Evolutionary conservation across 2,113 vertebrate genomes (phyloP), one percentile per base, ranked within the genome.

Genomic region (Actenoides hombroni): DNA sequence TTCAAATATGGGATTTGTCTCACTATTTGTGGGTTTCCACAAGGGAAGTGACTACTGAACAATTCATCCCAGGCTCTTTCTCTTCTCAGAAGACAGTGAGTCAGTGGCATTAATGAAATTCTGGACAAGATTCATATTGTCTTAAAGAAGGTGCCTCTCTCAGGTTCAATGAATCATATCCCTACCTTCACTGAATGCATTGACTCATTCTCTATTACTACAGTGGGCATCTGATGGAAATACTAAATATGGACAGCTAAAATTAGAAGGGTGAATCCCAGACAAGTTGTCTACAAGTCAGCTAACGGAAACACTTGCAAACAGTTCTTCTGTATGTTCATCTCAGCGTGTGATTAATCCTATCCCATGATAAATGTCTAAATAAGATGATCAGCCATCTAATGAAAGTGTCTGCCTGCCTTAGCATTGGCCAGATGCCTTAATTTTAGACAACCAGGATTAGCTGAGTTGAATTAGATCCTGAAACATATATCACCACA

Each of bases 331-430:
- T 35, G 3, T 18, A 24, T 1, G 1, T 53, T 17, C 39, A 53
- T 28, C 26, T 49, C 35, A 53, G 60, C 33, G 5, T 13, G 12
- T 74, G 61, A 60, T 48, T 76, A 79, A 82, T 37, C 28, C n/a
- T 17, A 75, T 51, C 33, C 51, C 16, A 31, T 33, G 23, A 83
- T 19, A 79, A 64, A 68, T 40, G 7, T 39, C 82, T 39, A 68
- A 64, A 81, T 49, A 49, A 63, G 5, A 6, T 33, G 8, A 46
- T 44, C 31, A 77, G 1, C 8, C 17, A 14, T 9, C 44, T 63
- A 49, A 35, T 2, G 0, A 64, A 91, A 35, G 9, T 33, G 5
- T 46, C 20, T 0, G 2, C 25, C 28, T 64, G 4, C 19, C 37
- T 75, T 67, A 59, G 10, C 18, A 35, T 24, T 51, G 31, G 8